Percentiles rank a stretch among this genome's conserved stretches.
phyloP scores from a whole-genome alignment of 2,888 invertebrate genomes.

The Catocala nupta region DNA sequence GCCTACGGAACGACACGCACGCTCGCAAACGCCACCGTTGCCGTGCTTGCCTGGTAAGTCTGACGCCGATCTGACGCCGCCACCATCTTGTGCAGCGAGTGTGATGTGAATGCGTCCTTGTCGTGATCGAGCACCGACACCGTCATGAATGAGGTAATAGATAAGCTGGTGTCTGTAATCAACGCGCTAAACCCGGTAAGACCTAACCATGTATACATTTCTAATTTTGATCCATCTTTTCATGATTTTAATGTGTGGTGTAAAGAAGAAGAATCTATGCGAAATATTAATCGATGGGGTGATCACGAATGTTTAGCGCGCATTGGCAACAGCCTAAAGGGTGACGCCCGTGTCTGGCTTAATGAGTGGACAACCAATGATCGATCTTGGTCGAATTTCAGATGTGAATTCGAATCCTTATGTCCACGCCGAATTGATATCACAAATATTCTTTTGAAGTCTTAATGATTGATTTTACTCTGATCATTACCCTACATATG shows the following conservation, averaged over 20 bases:
- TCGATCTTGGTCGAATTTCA: constrained; percentile 41
- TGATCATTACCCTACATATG: constrained; percentile 34
- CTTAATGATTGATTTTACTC: constrained; percentile 34
- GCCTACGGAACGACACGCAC: no score
- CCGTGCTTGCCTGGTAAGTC: no score
- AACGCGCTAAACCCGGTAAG: no score
- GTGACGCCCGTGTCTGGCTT: constrained; percentile 7
- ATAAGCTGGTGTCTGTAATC: no score
- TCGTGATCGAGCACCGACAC: no score
- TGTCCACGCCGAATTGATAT: constrained; percentile 34
- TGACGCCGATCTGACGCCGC: no score
- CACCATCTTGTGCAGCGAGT: no score
- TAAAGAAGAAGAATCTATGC: constrained; percentile 28
- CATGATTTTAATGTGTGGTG: constrained; percentile 35
- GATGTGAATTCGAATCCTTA: constrained; percentile 31
- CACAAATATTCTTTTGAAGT: constrained; percentile 26
- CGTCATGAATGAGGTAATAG: no score
- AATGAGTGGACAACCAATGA: constrained; percentile 33
- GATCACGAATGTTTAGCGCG: constrained; percentile 6
- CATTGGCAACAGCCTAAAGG: constrained; percentile 3
- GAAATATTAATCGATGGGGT: constrained; percentile 4
- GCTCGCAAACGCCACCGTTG: no score
- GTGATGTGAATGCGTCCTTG: no score
- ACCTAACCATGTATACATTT: constrained; percentile 8
- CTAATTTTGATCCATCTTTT: constrained; percentile 21